These are phyloP conservation scores for Scaptomyza flava DNA, from an alignment of 2,888 invertebrate genomes.

Conservation along the genomic window DNA sequence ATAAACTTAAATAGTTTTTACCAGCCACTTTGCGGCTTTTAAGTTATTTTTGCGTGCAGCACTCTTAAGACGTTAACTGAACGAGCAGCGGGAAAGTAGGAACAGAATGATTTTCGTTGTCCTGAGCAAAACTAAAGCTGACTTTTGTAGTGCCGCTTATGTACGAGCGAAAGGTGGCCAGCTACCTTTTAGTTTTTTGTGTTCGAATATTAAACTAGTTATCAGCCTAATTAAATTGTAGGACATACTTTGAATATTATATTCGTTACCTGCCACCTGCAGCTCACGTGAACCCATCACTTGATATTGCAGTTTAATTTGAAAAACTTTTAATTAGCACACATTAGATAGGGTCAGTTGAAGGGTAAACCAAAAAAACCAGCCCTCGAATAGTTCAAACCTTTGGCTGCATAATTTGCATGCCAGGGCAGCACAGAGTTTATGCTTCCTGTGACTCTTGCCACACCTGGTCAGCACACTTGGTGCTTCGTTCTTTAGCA, in stretches of 20 bases:
- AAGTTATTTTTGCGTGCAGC: conserved; percentile 78
- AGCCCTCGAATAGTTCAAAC: background rate
- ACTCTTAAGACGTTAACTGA: conserved; percentile 51
- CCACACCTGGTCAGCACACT: conserved; percentile 15
- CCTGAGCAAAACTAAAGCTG: background rate
- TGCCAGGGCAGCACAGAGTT: conserved; percentile 22
- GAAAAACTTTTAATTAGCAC: conserved; percentile 48
- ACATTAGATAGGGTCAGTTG: conserved; percentile 28
- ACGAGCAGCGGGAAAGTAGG: background rate
- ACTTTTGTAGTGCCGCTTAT: conserved; percentile 2
- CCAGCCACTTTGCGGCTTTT: conserved; percentile 80
- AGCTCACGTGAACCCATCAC: background rate
- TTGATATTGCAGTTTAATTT: conserved; percentile 51
- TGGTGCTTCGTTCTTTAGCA: conserved; percentile 10
- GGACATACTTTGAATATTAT: conserved; percentile 15
- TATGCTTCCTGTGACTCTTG: conserved; percentile 53
- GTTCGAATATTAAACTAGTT: conserved; percentile 50
- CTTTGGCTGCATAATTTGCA: conserved; percentile 65
- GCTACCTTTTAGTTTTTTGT: background rate
- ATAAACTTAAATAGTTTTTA: conserved; percentile 78
- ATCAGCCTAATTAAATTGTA: conserved; percentile 62
- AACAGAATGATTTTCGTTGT: background rate
- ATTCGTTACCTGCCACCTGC: conserved; percentile 1
- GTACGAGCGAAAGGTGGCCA: background rate
- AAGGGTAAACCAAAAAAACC: background rate